A percentile compares a stretch with the other conserved stretches of the same genome.
Evolutionary conservation across 2,888 invertebrate genomes (phyloP).

Genomic region (Halocaridina rubra): DNA sequence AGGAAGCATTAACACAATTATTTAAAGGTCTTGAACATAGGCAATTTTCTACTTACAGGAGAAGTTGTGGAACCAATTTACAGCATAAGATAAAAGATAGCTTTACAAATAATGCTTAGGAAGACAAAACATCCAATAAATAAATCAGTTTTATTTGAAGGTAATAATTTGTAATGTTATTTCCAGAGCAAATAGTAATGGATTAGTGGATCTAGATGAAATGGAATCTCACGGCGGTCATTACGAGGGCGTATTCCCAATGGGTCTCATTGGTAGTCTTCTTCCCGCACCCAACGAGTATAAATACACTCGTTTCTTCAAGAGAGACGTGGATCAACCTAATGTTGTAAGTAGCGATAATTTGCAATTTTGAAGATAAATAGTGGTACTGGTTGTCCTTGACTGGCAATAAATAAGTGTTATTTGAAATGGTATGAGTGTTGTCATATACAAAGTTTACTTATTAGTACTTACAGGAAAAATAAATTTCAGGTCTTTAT

Average conservation of each 20-base stretch:
- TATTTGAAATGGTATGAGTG: too few species aligned
- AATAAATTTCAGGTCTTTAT: too few species aligned
- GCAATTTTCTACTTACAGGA: too few species aligned
- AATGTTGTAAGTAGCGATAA: slow-evolving; percentile 37
- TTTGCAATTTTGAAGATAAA: too few species aligned
- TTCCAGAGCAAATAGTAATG: neutral
- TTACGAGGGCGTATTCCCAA: slow-evolving; percentile 53
- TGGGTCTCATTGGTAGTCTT: slow-evolving; percentile 52
- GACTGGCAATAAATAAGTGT: too few species aligned
- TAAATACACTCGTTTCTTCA: slow-evolving; percentile 48
- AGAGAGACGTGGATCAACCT: slow-evolving; percentile 46
- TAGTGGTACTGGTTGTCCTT: too few species aligned
- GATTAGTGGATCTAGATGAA: slow-evolving; percentile 28
- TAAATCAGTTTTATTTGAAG: neutral
- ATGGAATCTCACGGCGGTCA: slow-evolving; percentile 49
- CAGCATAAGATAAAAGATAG: neutral
- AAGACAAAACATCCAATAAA: neutral
- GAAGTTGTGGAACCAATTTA: neutral
- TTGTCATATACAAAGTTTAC: too few species aligned
- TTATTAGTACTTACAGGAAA: too few species aligned
- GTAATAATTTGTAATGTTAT: neutral
- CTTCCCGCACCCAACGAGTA: slow-evolving; percentile 31
- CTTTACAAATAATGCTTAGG: neutral
- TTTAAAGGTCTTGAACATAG: too few species aligned
- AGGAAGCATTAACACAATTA: neutral